These are phyloP conservation scores for Ophion ventricosus DNA, from an alignment of 2,888 invertebrate species.

Conservation along the genomic window DNA sequence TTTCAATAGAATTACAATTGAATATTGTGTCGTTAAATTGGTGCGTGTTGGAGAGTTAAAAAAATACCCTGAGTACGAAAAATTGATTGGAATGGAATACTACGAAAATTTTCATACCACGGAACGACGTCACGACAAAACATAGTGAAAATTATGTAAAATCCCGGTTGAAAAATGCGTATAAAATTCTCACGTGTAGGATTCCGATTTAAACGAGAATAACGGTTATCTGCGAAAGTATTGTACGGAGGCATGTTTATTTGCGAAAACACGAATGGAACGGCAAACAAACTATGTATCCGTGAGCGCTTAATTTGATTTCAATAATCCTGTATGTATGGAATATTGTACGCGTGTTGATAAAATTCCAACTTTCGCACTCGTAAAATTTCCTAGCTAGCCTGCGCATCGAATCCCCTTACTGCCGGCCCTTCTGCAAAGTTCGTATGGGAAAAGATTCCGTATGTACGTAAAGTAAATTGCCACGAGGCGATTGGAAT, in stretches of 20 bases:
- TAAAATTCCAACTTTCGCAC: conserved; percentile 47
- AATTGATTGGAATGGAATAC: no score
- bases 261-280: neutral
- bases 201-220: neutral
- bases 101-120: no score
- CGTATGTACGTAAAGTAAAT: neutral
- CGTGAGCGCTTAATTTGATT: neutral
- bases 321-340: conserved; percentile 3
- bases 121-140: no score
- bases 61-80: no score
- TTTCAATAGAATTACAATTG: neutral
- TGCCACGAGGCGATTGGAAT: conserved; percentile 9
- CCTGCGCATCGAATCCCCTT: conserved; percentile 3
- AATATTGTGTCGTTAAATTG: no score
- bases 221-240: no score
- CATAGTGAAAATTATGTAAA: no score
- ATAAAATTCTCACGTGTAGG: no score
- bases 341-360: conserved; percentile 48
- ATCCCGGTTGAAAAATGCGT: no score
- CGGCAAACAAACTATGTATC: neutral
- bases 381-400: conserved; percentile 51
- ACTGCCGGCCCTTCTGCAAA: neutral
- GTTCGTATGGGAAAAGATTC: conserved; percentile 10
- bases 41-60: no score
- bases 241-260: no score